Conservation (phyloP, 2,888 invertebrate genomes). For the Synanthedon andrenaeformis region DNA sequence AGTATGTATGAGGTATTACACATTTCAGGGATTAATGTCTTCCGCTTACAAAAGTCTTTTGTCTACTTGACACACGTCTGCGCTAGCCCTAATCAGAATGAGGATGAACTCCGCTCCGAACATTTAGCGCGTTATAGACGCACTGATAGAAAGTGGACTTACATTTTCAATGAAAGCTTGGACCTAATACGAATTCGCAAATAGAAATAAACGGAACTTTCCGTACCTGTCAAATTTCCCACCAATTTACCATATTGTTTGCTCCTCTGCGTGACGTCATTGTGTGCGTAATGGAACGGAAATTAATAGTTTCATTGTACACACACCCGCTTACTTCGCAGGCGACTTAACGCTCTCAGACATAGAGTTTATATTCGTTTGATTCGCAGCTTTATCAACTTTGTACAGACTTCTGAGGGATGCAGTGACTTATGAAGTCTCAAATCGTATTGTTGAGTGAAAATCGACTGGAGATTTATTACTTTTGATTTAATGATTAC, state of each 20-base stretch:
- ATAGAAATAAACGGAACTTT: constrained; percentile 13
- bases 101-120: no score
- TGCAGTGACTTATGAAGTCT: constrained; percentile 20
- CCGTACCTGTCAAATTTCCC: constrained; percentile 48
- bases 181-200: not conserved
- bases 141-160: no score
- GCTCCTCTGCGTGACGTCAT: constrained; percentile 46
- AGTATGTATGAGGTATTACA: no score
- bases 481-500: constrained; percentile 1
- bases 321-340: constrained; percentile 11
- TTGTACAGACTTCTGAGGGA: constrained; percentile 30
- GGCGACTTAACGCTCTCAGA: constrained; percentile 6
- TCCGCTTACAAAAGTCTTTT: no score
- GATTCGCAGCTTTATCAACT: constrained; percentile 2
- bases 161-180: not conserved
- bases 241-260: constrained; percentile 50
- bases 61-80: no score
- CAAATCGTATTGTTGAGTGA: constrained; percentile 22
- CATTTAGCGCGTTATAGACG: no score
- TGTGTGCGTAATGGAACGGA: constrained; percentile 55
- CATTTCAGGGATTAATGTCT: no score
- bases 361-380: constrained; percentile 17
- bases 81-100: no score
- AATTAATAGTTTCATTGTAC: constrained; percentile 50
- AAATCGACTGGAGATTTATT: constrained; percentile 26